Conservation (phyloP, 2,797 vertebrate genomes). For the Chaetophractus vellerosus region DNA sequence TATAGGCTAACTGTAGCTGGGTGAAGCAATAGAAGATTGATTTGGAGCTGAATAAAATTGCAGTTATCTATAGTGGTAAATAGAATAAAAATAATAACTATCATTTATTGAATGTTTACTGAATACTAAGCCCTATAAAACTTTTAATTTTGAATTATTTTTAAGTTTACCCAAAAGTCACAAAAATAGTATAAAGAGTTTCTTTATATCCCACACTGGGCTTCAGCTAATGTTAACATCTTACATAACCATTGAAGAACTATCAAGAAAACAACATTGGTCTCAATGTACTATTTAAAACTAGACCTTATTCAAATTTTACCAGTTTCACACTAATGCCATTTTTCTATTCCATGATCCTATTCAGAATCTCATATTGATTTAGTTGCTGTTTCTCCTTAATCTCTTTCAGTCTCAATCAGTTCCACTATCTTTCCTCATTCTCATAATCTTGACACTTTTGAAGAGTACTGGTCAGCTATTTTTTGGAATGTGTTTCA, state of each 20-base stretch:
- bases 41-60: neutral
- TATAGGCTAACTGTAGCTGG: neutral
- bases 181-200: neutral
- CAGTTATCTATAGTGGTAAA: neutral
- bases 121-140: neutral
- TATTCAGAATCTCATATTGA: neutral
- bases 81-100: neutral
- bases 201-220: neutral
- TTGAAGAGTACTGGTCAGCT: neutral
- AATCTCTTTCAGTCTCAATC: neutral
- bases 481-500: neutral
- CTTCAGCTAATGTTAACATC: neutral
- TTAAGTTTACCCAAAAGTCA: neutral
- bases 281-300: neutral
- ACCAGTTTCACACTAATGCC: constrained; percentile 9
- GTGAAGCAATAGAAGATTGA: neutral
- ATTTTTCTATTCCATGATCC: neutral
- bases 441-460: neutral
- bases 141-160: neutral
- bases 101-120: neutral
- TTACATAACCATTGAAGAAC: neutral
- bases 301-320: neutral
- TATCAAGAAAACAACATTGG: constrained; percentile 19
- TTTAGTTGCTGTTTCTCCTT: neutral
- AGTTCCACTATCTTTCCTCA: neutral